Percentiles rank a stretch among this genome's conserved stretches.
Evolutionary conservation across 2,797 vertebrate genomes (phyloP).

Genomic region (Ficedula albicollis): DNA sequence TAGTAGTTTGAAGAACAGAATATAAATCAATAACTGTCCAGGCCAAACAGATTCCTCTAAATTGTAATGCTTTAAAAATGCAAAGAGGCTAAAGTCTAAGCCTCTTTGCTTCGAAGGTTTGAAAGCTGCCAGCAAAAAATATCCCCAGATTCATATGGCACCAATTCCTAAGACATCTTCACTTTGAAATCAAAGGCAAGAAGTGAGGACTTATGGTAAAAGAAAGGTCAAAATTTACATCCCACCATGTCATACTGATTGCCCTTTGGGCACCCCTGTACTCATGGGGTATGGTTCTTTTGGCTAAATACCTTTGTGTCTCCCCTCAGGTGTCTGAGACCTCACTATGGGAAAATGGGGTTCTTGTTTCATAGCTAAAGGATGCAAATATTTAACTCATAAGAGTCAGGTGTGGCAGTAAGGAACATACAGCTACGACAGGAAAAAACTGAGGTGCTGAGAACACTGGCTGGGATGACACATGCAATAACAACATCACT

Average conservation of each 20-base stretch:
- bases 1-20: background rate
- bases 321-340: background rate
- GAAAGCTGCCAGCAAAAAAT: background rate
- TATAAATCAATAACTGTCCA: background rate
- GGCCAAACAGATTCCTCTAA: background rate
- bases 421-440: background rate
- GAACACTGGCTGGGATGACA: background rate
- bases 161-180: background rate
- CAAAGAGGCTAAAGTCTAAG: constrained; percentile 17
- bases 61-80: background rate
- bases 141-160: background rate
- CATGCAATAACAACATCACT: background rate
- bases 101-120: background rate
- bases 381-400: background rate
- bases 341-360: background rate
- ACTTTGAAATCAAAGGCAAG: background rate
- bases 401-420: background rate
- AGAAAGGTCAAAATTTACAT: background rate
- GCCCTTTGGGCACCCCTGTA: background rate
- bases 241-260: background rate
- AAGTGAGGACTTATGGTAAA: background rate
- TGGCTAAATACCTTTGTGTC: background rate
- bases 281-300: background rate
- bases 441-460: background rate
- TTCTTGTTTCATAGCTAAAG: background rate